These are phyloP conservation scores for Jordanella pulchra DNA, from an alignment of 2,797 vertebrate species.

Conservation along the genomic window DNA sequence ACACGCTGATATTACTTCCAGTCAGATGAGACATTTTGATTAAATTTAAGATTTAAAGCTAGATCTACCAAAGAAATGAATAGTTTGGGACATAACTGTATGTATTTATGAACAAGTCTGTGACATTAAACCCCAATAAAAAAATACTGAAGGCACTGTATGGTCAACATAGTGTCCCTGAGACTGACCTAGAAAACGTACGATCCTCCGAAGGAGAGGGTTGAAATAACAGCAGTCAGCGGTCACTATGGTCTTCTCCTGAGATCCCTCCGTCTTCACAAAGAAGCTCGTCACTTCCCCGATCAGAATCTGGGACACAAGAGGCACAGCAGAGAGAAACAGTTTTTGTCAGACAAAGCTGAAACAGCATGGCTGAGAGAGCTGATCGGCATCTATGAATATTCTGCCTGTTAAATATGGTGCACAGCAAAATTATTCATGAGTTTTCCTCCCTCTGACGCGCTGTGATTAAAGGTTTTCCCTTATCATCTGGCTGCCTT, in stretches of 20 bases:
- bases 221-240: slow-evolving; percentile 93
- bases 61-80: neutral
- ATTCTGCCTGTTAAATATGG: slow-evolving; percentile 32
- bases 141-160: neutral
- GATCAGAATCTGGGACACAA: slow-evolving; percentile 83
- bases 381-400: slow-evolving; percentile 33
- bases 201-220: slow-evolving; percentile 87
- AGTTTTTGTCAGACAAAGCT: slow-evolving; percentile 24
- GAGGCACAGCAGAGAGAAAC: slow-evolving; percentile 20
- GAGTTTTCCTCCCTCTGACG: slow-evolving; percentile 32
- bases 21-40: neutral
- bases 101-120: neutral
- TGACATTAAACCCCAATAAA: neutral
- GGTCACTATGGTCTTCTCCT: slow-evolving; percentile 89
- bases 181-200: slow-evolving; percentile 88
- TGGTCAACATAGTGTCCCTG: slow-evolving; percentile 5
- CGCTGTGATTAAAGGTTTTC: slow-evolving; percentile 18
- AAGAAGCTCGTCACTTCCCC: slow-evolving; percentile 88
- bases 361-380: slow-evolving; percentile 11
- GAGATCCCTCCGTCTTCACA: slow-evolving; percentile 78
- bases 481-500: slow-evolving; percentile 39
- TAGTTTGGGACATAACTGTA: neutral
- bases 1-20: neutral
- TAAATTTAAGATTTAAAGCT: neutral
- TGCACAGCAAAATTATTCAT: slow-evolving; percentile 44